Evolutionary conservation across 2,797 vertebrate genomes (phyloP), one percentile per base, ranked within the genome.

Genomic region (Eurystomus glaucurus): DNA sequence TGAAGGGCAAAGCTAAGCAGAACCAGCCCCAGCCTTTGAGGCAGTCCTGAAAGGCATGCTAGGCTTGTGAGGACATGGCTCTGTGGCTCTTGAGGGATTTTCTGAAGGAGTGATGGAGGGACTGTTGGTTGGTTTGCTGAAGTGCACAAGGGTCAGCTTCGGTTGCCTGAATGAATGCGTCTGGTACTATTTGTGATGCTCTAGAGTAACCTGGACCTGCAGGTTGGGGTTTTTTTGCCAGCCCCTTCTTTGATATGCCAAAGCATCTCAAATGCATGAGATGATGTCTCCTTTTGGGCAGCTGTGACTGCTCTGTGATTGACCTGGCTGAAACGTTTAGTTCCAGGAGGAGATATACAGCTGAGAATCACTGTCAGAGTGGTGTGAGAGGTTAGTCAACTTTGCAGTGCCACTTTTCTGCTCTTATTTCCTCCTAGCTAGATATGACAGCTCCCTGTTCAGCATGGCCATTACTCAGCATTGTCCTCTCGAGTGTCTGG

Each of bases 81-180:
- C 57, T 39, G 21, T 2, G 3, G 20, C 43, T 57, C 18, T 52
- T 28, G 39, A 39, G 18, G n/a, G 28, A 6, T 46, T 80, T 77
- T 83, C 80, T 52, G 17, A 37, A 84, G 55, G 39, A 52, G 9
- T 0, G 0, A 3, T 26, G 41, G 9, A 58, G 7, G 57, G 3
- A 16, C 28, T 29, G 21, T 33, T 62, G 35, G 2, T 31, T 78
- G 35, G 5, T 70, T 41, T 61, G 19, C 64, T 76, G 46, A 31
- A 33, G 28, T 33, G 15, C 71, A 37, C 29, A 35, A 15, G 5
- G 11, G 6, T 58, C 64, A 77, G 31, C 37, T 62, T 46, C 6
- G 0, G 8, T 13, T 75, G 22, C 22, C 50, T 57, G 37, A 31
- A 48, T 57, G 25, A 69, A 35, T 33, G 43, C 3, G 13, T 35